Base-by-base conservation (phyloP, 1,140 invertebrate genomes). In the Zaprionus kolodkinae region DNA sequence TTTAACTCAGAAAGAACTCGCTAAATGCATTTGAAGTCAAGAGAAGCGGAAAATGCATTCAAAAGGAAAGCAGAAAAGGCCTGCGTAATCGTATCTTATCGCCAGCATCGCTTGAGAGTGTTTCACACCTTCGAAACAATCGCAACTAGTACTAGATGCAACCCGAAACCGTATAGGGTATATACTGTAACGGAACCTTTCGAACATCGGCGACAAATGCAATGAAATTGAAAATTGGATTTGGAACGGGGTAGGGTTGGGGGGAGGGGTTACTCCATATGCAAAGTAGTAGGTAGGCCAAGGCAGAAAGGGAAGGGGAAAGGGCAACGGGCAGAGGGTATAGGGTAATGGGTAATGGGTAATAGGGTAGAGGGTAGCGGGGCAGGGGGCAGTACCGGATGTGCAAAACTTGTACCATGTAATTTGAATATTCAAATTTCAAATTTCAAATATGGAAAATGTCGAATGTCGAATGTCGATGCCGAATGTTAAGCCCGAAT, bases 361-460 rank as follows among this genome's bases (percentile, higher is more conserved):
- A 21, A 72, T 59, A 68, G 7, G 33, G 33, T 35, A 35, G 6
- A 6, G 7, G 33, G 33, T 10, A 35, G 33, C 6, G 33, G 33
- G 61, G 52, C 72, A 77, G 75, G 79, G 65, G 79, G 79, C 71
- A 57, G 68, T 38, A 75, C 80, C 84, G 84, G 84, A 87, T 80
- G 78, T 87, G 73, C 77, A 72, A 80, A 80, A 72, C 70, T 63
- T 54, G 38, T 27, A 65, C 55, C 17, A 52, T 78, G 84, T 87
- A 87, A 87, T 87, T 87, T 88, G 84, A 87, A 87, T 87, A 87
- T 87, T 83, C 74, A 78, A 87, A 87, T 75, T 85, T 78, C 70
- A 54, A 12, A 72, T 45, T 50, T 36, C 30, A 63, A 61, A 72
- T 38, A 38, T 55, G 33, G 50, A 61, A 64, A 73, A 77, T 61